Evolutionary conservation across 2,888 invertebrate species (phyloP).

Genomic region (Lacanobia oleracea): DNA sequence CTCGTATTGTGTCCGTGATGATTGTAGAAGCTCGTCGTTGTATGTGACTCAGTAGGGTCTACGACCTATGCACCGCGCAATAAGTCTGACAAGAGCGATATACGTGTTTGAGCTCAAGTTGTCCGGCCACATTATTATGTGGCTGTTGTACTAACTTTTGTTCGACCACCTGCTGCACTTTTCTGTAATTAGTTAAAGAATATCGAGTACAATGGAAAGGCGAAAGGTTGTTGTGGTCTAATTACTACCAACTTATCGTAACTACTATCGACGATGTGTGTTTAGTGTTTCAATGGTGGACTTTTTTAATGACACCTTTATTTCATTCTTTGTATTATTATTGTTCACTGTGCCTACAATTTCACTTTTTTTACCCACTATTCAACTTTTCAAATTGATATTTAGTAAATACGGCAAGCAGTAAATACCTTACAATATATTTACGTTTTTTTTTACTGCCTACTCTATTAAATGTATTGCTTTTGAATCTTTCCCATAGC

Average conservation of each 20-base stretch:
- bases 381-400: not conserved
- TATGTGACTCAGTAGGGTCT: constrained; percentile 66
- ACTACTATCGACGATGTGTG: constrained; percentile 31
- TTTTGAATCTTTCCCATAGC: constrained; percentile 47
- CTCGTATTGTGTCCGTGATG: constrained; percentile 40
- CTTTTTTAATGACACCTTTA: not conserved
- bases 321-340: constrained; percentile 9
- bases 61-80: constrained; percentile 64
- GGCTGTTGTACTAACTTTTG: constrained; percentile 57
- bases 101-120: constrained; percentile 56
- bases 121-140: constrained; percentile 62
- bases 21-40: constrained; percentile 55
- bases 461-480: not conserved
- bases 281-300: constrained; percentile 1
- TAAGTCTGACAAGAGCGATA: constrained; percentile 56
- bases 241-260: constrained; percentile 39
- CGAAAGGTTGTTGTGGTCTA: constrained; percentile 50
- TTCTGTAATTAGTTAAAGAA: constrained; percentile 57
- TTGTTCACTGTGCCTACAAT: too few relatives aligned
- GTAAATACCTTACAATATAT: not conserved
- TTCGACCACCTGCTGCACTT: constrained; percentile 65
- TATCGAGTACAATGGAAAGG: constrained; percentile 52
- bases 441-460: not conserved
- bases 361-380: too few relatives aligned
- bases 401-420: not conserved